These are phyloP conservation scores for Molorchus minor DNA, from an alignment of 2,888 invertebrate genomes.

Conservation along the genomic window DNA sequence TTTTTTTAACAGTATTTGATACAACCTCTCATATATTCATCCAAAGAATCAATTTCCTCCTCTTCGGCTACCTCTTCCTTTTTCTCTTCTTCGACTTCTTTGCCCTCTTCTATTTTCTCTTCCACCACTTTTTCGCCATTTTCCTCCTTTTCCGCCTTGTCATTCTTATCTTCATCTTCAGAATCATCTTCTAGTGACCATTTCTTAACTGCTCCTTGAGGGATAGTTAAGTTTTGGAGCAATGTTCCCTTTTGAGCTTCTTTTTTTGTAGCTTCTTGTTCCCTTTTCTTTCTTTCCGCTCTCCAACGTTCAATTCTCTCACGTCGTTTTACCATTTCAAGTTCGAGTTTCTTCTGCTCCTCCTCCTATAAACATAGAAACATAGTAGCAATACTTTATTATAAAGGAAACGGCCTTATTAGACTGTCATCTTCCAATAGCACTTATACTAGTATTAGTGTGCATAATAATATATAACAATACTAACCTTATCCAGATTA, in stretches of 20 bases:
- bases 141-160: constrained; percentile 50
- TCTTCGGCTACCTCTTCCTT: constrained; percentile 65
- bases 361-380: constrained; percentile 71
- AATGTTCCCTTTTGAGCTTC: constrained; percentile 75
- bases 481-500: constrained; percentile 75
- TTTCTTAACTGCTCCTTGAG: constrained; percentile 72
- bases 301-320: constrained; percentile 97
- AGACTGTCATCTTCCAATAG: too few relatives aligned
- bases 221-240: constrained; percentile 55
- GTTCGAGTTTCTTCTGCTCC: constrained; percentile 87
- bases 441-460: too few relatives aligned
- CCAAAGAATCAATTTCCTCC: constrained; percentile 93
- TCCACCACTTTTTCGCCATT: constrained; percentile 35
- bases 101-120: constrained; percentile 47
- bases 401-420: too few relatives aligned
- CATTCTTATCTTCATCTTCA: constrained; percentile 79
- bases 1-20: background rate
- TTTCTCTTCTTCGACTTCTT: constrained; percentile 67
- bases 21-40: constrained; percentile 96
- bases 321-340: constrained; percentile 94
- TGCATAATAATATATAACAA: background rate
- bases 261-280: constrained; percentile 81
- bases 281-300: constrained; percentile 89
- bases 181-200: constrained; percentile 98
- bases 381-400: background rate